phyloP scores from a whole-genome alignment of 2,888 invertebrate genomes.

The Athripsodes cinereus region DNA sequence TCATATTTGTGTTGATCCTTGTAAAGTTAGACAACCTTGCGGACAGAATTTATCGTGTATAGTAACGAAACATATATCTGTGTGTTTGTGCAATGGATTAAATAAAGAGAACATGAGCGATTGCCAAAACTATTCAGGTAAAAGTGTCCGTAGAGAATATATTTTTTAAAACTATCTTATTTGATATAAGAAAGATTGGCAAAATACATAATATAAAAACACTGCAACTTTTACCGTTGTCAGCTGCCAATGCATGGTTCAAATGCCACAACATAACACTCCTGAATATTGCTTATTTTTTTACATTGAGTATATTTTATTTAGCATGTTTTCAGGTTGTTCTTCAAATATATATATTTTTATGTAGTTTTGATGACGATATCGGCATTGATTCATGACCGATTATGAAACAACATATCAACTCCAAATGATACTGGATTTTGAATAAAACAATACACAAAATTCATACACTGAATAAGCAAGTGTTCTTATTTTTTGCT shows the following conservation, averaged over 20 bases:
- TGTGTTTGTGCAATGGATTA: conserved; percentile 49
- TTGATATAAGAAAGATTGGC: conserved; percentile 1
- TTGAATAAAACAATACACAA: not conserved
- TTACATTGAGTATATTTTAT: not conserved
- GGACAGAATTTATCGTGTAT: conserved; percentile 42
- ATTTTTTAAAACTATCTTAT: conserved; percentile 9
- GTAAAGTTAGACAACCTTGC: conserved; percentile 43
- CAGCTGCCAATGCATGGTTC: conserved; percentile 28
- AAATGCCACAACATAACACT: conserved; percentile 10
- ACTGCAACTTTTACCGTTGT: conserved; percentile 31
- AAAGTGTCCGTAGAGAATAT: conserved; percentile 21
- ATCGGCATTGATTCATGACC: not conserved
- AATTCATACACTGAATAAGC: too few relatives aligned
- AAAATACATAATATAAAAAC: conserved; percentile 3
- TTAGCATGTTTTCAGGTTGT: not conserved
- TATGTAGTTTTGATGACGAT: not conserved
- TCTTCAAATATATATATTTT: not conserved
- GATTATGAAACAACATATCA: too few relatives aligned
- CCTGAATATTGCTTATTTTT: not conserved
- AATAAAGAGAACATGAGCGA: conserved; percentile 25
- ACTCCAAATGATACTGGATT: conserved; percentile 15
- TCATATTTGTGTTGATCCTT: conserved; percentile 48
- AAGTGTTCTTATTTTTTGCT: too few relatives aligned
- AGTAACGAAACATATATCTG: conserved; percentile 47
- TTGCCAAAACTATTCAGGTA: conserved; percentile 25